Evolutionary conservation across 2,888 invertebrate species (phyloP).

Genomic region (Watsonalla binaria): DNA sequence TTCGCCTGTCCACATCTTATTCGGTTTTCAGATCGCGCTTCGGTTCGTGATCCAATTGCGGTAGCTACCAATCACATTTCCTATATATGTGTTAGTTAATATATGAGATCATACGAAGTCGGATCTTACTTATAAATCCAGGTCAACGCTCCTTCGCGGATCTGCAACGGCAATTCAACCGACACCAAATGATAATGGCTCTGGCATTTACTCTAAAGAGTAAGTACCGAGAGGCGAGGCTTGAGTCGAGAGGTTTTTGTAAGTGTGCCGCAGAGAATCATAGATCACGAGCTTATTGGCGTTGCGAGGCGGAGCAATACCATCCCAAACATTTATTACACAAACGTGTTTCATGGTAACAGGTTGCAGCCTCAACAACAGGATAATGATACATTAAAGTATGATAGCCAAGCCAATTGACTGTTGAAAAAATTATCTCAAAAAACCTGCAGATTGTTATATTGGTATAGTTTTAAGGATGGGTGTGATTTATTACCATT

Average conservation of each 20-base stretch:
- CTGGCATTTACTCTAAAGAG: conserved; percentile 41
- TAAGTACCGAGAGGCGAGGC: conserved; percentile 36
- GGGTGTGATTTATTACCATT: background rate
- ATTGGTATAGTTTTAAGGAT: no score
- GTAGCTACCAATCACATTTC: conserved; percentile 16
- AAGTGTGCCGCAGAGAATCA: conserved; percentile 44
- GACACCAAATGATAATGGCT: conserved; percentile 50
- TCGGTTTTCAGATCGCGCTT: conserved; percentile 53
- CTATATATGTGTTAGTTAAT: conserved; percentile 18
- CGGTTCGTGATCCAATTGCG: conserved; percentile 44
- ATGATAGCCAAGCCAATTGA: no score
- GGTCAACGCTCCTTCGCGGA: conserved; percentile 55
- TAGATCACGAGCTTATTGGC: conserved; percentile 46
- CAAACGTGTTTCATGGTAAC: background rate
- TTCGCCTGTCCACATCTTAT: conserved; percentile 62
- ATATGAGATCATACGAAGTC: conserved; percentile 16
- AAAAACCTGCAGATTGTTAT: no score
- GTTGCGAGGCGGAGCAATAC: background rate
- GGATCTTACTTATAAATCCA: conserved; percentile 29
- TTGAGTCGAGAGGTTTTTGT: conserved; percentile 29
- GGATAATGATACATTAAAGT: no score
- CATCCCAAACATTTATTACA: background rate
- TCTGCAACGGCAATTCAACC: conserved; percentile 46
- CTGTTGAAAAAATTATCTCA: no score
- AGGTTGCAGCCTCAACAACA: no score